Evolutionary conservation across 2,797 vertebrate genomes (phyloP).

Genomic region (Dermochelys coriacea): DNA sequence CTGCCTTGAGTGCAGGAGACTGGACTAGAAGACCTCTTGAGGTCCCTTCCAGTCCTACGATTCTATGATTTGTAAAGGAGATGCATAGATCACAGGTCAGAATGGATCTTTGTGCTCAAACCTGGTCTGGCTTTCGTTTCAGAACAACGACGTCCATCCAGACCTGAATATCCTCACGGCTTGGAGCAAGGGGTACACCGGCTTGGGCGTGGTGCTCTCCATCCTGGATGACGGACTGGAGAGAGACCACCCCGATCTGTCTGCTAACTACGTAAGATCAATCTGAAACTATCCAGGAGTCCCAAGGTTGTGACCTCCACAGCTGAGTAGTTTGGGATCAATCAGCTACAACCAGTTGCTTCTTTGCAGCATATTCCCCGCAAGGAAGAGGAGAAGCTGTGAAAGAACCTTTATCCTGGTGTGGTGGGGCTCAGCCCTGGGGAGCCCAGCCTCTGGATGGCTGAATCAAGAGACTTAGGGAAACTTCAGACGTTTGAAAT

Average conservation of each 20-base stretch:
- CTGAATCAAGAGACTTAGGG: not conserved
- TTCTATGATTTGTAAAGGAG: not conserved
- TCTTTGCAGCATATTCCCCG: accelerated
- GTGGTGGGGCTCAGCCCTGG: accelerated
- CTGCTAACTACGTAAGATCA: slow-evolving; percentile 88
- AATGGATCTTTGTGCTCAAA: not conserved
- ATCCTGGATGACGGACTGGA: slow-evolving; percentile 92
- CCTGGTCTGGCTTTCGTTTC: not conserved
- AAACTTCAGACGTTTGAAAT: not conserved
- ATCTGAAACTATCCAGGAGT: accelerated
- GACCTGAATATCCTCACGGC: slow-evolving; percentile 88
- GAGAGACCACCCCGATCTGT: slow-evolving; percentile 90
- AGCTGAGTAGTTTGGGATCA: accelerated
- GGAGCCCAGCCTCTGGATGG: not conserved
- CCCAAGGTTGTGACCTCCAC: not conserved
- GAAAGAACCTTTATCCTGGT: accelerated
- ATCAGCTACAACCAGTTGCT: accelerated
- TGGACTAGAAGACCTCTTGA: not conserved
- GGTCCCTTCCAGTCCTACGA: not conserved
- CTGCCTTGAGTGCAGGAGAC: not conserved
- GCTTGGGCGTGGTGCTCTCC: slow-evolving; percentile 88
- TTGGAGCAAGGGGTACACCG: slow-evolving; percentile 90
- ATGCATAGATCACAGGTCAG: accelerated
- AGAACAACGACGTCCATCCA: slow-evolving; percentile 76
- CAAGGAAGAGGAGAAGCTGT: not conserved